phyloP scores from a whole-genome alignment of 2,113 vertebrate genomes.

The Rattus rattus region DNA sequence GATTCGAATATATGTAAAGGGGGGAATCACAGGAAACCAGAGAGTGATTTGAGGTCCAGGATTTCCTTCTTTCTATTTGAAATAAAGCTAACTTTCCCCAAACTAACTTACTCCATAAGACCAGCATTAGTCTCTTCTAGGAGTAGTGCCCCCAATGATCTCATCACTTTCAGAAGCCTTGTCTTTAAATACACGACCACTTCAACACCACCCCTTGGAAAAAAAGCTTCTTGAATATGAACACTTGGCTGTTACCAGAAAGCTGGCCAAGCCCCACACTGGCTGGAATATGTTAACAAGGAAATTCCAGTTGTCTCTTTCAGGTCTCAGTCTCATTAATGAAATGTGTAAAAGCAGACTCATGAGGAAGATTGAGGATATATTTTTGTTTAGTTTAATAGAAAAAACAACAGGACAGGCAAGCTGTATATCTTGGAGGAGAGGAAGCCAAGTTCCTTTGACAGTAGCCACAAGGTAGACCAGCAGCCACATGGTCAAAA shows the following conservation, averaged over 20 bases:
- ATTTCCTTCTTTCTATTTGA: background rate
- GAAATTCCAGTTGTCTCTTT: background rate
- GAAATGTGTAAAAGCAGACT: background rate
- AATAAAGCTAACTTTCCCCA: background rate
- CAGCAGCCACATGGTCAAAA: background rate
- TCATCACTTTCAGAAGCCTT: background rate
- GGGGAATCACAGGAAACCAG: background rate
- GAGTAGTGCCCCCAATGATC: no score
- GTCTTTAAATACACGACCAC: background rate
- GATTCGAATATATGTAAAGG: background rate
- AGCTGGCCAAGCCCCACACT: background rate
- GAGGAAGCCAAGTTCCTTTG: no score
- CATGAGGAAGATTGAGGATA: background rate
- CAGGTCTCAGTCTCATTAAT: background rate
- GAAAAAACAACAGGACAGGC: background rate
- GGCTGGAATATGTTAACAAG: no score
- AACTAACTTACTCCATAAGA: background rate
- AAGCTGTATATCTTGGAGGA: background rate
- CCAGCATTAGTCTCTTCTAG: background rate
- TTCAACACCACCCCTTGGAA: background rate
- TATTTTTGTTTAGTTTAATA: background rate
- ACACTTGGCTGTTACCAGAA: background rate
- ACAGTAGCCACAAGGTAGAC: background rate
- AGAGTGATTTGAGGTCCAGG: background rate
- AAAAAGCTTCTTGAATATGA: background rate